Conservation (phyloP, 2,888 invertebrate genomes). For the Rhopalosiphum nymphaeae region DNA sequence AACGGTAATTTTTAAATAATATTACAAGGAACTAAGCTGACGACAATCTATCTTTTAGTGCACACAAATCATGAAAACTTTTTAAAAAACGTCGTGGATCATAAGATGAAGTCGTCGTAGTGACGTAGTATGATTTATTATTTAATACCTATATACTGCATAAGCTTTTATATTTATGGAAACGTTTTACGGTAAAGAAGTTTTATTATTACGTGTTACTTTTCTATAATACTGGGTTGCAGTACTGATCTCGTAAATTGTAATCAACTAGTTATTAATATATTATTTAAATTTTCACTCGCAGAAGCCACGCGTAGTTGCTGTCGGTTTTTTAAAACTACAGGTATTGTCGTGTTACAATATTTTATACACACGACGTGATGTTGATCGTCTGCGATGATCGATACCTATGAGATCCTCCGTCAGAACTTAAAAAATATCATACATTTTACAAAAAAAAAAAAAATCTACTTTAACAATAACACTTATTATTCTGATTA, state of each 20-base stretch:
- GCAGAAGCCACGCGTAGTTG: too few species aligned
- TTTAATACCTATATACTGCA: slow-evolving; percentile 6
- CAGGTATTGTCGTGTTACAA: neutral
- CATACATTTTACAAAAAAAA: neutral
- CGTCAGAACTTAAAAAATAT: neutral
- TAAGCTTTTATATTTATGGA: slow-evolving; percentile 47
- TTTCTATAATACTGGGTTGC: neutral
- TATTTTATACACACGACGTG: neutral
- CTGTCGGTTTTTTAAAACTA: neutral
- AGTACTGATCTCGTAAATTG: neutral
- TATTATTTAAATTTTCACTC: neutral
- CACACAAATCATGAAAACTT: slow-evolving; percentile 24
- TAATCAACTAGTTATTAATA: neutral
- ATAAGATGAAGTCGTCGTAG: slow-evolving; percentile 1
- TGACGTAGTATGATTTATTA: slow-evolving; percentile 34
- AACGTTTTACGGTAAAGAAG: neutral
- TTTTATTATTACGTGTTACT: slow-evolving; percentile 38
- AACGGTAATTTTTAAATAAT: neutral
- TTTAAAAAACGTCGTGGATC: neutral
- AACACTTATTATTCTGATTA: neutral
- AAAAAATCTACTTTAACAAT: neutral
- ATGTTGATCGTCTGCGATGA: neutral
- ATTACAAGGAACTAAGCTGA: neutral
- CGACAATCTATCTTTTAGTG: neutral
- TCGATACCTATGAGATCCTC: neutral